Evolutionary conservation across 2,888 invertebrate genomes (phyloP).

Genomic region (Apotomis betuletana): DNA sequence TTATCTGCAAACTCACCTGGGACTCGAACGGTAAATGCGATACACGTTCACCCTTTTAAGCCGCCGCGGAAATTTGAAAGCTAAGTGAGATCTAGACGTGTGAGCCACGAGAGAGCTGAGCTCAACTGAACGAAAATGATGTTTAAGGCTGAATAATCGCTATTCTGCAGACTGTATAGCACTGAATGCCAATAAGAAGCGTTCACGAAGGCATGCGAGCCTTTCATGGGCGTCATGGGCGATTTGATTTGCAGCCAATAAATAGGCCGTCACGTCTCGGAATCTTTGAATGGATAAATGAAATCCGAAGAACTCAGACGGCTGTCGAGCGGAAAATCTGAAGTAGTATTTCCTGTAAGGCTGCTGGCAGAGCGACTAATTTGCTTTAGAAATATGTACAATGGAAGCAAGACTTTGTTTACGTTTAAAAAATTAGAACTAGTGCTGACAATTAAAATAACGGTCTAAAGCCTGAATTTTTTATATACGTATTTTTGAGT

Average conservation of each 20-base stretch:
- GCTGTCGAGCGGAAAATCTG: constrained; percentile 6
- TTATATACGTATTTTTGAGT: too few relatives aligned
- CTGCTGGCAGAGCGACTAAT: background rate
- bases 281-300: constrained; percentile 33
- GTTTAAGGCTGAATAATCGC: constrained; percentile 25
- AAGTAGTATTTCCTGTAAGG: constrained; percentile 17
- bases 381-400: background rate
- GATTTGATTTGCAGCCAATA: constrained; percentile 66
- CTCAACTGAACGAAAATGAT: constrained; percentile 49
- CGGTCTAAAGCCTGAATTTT: too few relatives aligned
- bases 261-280: constrained; percentile 42
- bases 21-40: constrained; percentile 43
- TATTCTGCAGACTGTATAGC: constrained; percentile 50
- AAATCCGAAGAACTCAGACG: constrained; percentile 24
- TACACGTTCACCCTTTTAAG: constrained; percentile 3
- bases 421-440: background rate
- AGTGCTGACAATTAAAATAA: too few relatives aligned
- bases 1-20: constrained; percentile 36
- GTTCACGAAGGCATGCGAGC: constrained; percentile 58
- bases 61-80: background rate
- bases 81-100: constrained; percentile 44
- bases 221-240: constrained; percentile 53
- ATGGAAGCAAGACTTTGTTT: background rate
- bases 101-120: constrained; percentile 47
- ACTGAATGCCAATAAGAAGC: constrained; percentile 59